Base-by-base conservation (phyloP, 2,797 vertebrate species). In the Phyllotis vaccarum region DNA sequence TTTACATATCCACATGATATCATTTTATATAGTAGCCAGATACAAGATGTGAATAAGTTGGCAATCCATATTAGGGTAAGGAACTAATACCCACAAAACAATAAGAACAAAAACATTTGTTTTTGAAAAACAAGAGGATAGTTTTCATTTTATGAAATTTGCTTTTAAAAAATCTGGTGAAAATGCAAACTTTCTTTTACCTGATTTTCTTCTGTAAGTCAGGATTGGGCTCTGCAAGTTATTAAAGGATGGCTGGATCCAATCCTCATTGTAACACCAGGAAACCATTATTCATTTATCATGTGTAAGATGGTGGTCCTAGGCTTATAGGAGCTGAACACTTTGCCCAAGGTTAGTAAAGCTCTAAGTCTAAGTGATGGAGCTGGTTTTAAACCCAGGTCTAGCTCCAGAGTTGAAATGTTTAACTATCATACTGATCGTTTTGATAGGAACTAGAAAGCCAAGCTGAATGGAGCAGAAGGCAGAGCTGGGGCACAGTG, bases 81-180 rank as follows among this genome's bases (percentile, higher is more conserved):
- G 24, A 43, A 87, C 34, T 89, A 74, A 86, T 58, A 72, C 2
- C 74, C 24, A 54, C 46, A 27, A 64, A 89, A 40, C 29, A 78
- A 64, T 52, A 56, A 54, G 68, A 68, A 6, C 37, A 94, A 80
- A n/a, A 52, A 34, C 29, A 82, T 13, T 0, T 62, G 27, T 82
- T 91, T 93, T 72, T 78, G 66, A 64, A n/a, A 83, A 91, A 27
- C 37, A 75, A 78, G 72, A 86, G 17, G 46, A 6, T 14, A 78
- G 90, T 83, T 68, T 94, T n/a, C 68, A 46, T 81, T 92, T 93
- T 90, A 49, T 4, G 1, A 62, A 85, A 95, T 52, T 78, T 14
- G 40, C 80, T 78, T 93, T 54, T 86, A 86, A 40, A 60, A 95
- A 90, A 70, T n/a, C 29, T 70, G 13, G 90, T 64, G 49, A 93